Evolutionary conservation across 2,888 invertebrate species (phyloP), one percentile per base, ranked within the genome.

Genomic region (Coremacera marginata): DNA sequence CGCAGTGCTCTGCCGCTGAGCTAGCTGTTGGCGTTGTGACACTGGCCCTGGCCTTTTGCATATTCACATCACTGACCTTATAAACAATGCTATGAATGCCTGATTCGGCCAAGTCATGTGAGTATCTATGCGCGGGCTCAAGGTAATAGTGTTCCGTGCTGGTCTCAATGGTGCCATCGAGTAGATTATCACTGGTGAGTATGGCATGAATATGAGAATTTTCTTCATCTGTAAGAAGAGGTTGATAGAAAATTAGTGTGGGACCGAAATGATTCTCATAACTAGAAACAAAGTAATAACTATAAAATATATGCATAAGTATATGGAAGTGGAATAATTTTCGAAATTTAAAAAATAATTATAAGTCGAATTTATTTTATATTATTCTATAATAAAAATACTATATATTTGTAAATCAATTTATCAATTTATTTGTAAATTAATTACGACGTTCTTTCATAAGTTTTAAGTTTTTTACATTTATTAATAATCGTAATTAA

Each of bases 141-240:
- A 97, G 92, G 89, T 95, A 96, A 90, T 93, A 96, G 84, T 96
- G 95, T 85, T 95, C 95, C 72, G 92, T 91, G 77, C 91, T 90
- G 72, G 95, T 95, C 89, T 93, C 92, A 86, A 98, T 94, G 75
- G 95, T 95, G 74, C 97, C 98, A 88, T 98, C 97, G 89, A 98
- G 95, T 77, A 96, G 91, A 77, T 97, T 97, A 79, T 96, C 95
- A 77, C 92, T 92, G 79, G 96, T 96, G 84, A 98, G 92, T 84
- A 97, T 91, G 57, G 97, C 98, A 86, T 95, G 94, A 74, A 97
- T 95, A 82, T 92, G 90, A 16, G 96, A 94, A 70, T 91, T 91
- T 81, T 96, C 95, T 84, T 96, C 96, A 91, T 94, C 96, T 96
- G 92, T 52, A 92, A 71, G 57, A 22, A 5, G 31, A 31, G 25